phyloP scores from a whole-genome alignment of 1,140 invertebrate genomes.

The Drosophila quadrilineata region DNA sequence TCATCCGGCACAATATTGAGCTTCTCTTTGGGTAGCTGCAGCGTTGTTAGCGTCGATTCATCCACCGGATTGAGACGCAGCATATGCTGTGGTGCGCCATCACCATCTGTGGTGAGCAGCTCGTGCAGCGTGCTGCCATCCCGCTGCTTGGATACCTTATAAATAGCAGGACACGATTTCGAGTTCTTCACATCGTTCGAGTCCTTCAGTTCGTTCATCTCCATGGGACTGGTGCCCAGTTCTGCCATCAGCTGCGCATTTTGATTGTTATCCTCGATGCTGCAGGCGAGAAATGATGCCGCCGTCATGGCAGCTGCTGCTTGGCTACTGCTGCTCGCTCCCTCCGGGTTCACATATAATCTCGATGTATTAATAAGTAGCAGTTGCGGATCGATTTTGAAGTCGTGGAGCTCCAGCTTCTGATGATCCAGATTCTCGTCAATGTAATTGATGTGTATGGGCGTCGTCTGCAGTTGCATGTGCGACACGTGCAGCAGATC shows the following conservation, averaged over 20 bases:
- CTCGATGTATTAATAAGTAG: slow-evolving; percentile 48
- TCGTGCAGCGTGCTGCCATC: slow-evolving; percentile 75
- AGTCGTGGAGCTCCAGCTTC: slow-evolving; percentile 61
- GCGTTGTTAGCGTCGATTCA: slow-evolving; percentile 28
- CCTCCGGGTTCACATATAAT: slow-evolving; percentile 60
- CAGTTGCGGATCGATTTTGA: slow-evolving; percentile 57
- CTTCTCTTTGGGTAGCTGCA: slow-evolving; percentile 49
- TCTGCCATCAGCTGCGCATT: slow-evolving; percentile 23
- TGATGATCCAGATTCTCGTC: slow-evolving; percentile 75
- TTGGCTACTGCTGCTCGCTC: slow-evolving; percentile 59
- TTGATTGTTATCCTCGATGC: slow-evolving; percentile 73
- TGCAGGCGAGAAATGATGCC: slow-evolving; percentile 33
- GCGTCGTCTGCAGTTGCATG: slow-evolving; percentile 64
- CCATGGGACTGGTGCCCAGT: slow-evolving; percentile 30
- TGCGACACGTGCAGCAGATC: slow-evolving; percentile 59
- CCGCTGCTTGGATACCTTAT: slow-evolving; percentile 73
- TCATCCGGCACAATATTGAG: slow-evolving; percentile 73
- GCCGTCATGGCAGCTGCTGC: slow-evolving; percentile 57
- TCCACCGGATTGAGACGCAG: slow-evolving; percentile 67
- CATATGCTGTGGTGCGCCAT: slow-evolving; percentile 50
- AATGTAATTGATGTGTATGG: slow-evolving; percentile 80
- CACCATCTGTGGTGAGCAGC: slow-evolving; percentile 53
- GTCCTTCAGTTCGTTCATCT: slow-evolving; percentile 64
- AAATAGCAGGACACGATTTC: slow-evolving; percentile 77
- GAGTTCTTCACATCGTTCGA: slow-evolving; percentile 71